These are phyloP conservation scores for Ectropis crepuscularia DNA, from an alignment of 2,888 invertebrate genomes.

Conservation along the genomic window DNA sequence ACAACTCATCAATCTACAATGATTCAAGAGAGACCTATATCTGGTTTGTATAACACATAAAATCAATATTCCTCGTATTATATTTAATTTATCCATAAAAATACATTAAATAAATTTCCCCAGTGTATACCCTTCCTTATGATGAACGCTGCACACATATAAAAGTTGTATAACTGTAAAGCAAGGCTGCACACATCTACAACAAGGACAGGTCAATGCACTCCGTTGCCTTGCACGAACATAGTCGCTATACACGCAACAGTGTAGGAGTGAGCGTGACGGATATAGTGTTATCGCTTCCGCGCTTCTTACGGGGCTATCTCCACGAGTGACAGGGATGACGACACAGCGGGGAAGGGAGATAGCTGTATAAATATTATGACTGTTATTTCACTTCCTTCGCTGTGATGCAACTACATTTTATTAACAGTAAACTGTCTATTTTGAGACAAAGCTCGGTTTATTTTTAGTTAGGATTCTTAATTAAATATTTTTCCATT, in stretches of 20 bases:
- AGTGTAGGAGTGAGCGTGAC: slow-evolving; percentile 56
- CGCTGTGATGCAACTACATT: slow-evolving; percentile 82
- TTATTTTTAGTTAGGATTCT: slow-evolving; percentile 59
- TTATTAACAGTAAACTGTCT: slow-evolving; percentile 69
- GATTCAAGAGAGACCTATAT: slow-evolving; percentile 38
- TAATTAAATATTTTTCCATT: slow-evolving; percentile 37
- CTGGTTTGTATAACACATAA: slow-evolving; percentile 44
- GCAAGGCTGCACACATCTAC: slow-evolving; percentile 82
- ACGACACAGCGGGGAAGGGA: slow-evolving; percentile 63
- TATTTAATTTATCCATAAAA: slow-evolving; percentile 35
- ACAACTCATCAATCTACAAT: slow-evolving; percentile 28
- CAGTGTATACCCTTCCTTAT: slow-evolving; percentile 73
- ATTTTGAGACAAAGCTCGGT: slow-evolving; percentile 77
- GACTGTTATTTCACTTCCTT: slow-evolving; percentile 84
- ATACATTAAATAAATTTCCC: slow-evolving; percentile 26
- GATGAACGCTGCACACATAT: slow-evolving; percentile 74
- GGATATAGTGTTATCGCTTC: slow-evolving; percentile 53
- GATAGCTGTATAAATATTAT: slow-evolving; percentile 82
- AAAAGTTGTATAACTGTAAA: slow-evolving; percentile 75
- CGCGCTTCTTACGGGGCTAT: slow-evolving; percentile 59
- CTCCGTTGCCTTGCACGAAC: slow-evolving; percentile 82
- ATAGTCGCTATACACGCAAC: slow-evolving; percentile 58
- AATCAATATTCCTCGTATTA: slow-evolving; percentile 23
- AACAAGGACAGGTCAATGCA: slow-evolving; percentile 85
- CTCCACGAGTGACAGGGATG: slow-evolving; percentile 71